Base-by-base conservation (phyloP, 2,888 invertebrate genomes). In the Apoderus coryli region DNA sequence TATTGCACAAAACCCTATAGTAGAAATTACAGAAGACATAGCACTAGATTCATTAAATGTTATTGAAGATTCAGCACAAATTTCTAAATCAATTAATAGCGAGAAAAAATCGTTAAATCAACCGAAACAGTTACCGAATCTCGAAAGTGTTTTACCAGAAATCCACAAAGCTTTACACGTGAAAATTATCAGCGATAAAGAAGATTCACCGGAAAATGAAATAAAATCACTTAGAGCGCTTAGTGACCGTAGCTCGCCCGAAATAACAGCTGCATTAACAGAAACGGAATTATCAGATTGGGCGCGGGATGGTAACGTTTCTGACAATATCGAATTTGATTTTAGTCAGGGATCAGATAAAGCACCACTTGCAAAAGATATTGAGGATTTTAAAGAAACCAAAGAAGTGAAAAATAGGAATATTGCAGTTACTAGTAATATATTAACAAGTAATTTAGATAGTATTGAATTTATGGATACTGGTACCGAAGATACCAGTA, bases 221-320 rank as follows among this genome's bases (percentile, higher is more conserved):
- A 29, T n/a, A 4, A 39, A 32, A n/a, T 37, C 55, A n/a, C 22
- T 35, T 5, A 35, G 55, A 19, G 38, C 35, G 7, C 33, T 40
- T n/a, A 46, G 48, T 29, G 45, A 66, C 43, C 45, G 69, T 44
- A 53, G 68, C 52, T 69, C 59, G 44, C 67, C 59, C 2, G 55
- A 54, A 2, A 75, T 74, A 0, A 76, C 76, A 0, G 69, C 77
- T 2, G 79, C 73, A 3, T 60, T 84, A 7, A 84, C 85, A 0
- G 86, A 86, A 55, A 85, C 85, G 0, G 86, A 86, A 50, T 60
- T 85, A n/a, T 85, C 84, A 0, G 86, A 88, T 52, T 86, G 85
- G 86, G 84, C 82, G 1, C 70, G 78, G 3, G 85, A 86, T 47
- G 79, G 76, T 40, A 74, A 71, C 22, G 77, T 76, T 2, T 71